Base-by-base conservation (phyloP, 2,797 vertebrate species). In the Tragopan temminckii region DNA sequence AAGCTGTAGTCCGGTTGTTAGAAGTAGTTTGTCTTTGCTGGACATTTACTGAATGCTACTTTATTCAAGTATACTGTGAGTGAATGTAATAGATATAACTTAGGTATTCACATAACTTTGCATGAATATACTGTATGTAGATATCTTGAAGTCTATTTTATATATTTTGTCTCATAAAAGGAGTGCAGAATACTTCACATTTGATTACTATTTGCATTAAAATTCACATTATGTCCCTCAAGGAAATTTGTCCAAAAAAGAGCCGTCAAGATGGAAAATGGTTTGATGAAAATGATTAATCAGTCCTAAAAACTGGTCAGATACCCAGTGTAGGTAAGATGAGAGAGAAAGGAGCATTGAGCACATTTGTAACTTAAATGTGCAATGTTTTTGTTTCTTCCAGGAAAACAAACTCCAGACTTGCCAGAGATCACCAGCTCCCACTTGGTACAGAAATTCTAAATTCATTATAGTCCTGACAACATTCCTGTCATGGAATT, bases 361-460 rank as follows among this genome's bases (percentile, higher is more conserved):
- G 95, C 92, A 85, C 95, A 95, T 96, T 90, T 95, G 94, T 90
- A 78, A 75, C 81, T 92, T 83, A 92, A 95, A 89, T 59, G 80
- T 70, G 69, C 79, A 18, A 7, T 89, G 7, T 70, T 81, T 87
- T 80, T 93, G 35, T 88, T 91, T 92, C 45, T 67, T 90, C 15
- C 72, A 95, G 93, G 71, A 92, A 58, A 50, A 87, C 76, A 93
- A 92, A 95, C 40, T 95, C 93, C 90, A 96, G 95, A 90, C 88
- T 69, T 96, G 89, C 90, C 79, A 78, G 66, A 93, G 88, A 89
- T 96, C 69, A 90, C 66, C 76, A 92, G 79, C 89, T 96, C 88
- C 72, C 93, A 93, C 16, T 88, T 95, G 86, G 92, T 95, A 78
- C 42, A 92, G 93, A 94, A 90, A 69, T 66, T 31, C 33, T 85